Percentiles rank a stretch among this genome's conserved stretches.
These are phyloP conservation scores for Brachypalpus laphriformis DNA, from an alignment of 2,888 invertebrate species.

Conservation along the genomic window DNA sequence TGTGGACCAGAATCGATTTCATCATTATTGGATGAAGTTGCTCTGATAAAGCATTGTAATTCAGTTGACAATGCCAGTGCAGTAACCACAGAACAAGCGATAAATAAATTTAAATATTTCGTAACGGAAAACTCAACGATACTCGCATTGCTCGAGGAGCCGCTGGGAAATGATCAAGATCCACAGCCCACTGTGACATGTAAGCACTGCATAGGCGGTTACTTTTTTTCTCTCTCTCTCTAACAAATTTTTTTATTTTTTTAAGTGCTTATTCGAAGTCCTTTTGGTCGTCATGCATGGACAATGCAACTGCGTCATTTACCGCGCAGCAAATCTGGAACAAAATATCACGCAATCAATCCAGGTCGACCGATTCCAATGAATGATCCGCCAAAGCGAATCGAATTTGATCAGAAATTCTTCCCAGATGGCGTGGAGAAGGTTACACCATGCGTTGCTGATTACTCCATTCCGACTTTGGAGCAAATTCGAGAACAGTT, in stretches of 20 bases:
- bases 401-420: constrained; percentile 88
- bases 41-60: constrained; percentile 90
- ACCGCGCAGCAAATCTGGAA: constrained; percentile 91
- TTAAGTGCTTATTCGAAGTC: constrained; percentile 93
- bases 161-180: constrained; percentile 95
- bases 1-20: constrained; percentile 93
- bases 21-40: constrained; percentile 94
- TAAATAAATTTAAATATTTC: constrained; percentile 92
- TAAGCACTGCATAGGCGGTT: constrained; percentile 77
- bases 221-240: not conserved
- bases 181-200: constrained; percentile 94
- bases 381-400: constrained; percentile 86
- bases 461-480: constrained; percentile 94
- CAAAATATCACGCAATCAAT: constrained; percentile 84
- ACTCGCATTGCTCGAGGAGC: constrained; percentile 94
- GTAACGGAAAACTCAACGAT: constrained; percentile 95
- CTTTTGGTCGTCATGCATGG: constrained; percentile 98
- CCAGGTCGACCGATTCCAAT: constrained; percentile 90
- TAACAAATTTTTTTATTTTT: not conserved
- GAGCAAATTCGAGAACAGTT: constrained; percentile 88
- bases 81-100: constrained; percentile 84
- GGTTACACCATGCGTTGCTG: constrained; percentile 92
- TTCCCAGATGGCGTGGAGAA: constrained; percentile 92
- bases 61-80: constrained; percentile 82
- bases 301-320: constrained; percentile 93